These are phyloP conservation scores for Hemaris fuciformis DNA, from an alignment of 2,888 invertebrate genomes.

Conservation along the genomic window DNA sequence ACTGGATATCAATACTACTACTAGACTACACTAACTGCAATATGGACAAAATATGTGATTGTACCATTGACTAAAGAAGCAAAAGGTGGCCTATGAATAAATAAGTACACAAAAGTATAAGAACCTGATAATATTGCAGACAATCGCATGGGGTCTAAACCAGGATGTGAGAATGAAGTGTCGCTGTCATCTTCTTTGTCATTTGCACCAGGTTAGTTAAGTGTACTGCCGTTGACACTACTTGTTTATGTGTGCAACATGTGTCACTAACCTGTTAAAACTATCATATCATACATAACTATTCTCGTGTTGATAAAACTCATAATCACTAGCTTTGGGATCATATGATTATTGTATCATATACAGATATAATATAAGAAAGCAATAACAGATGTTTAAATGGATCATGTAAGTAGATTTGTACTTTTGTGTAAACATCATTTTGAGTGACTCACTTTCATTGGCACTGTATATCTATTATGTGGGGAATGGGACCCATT, in stretches of 20 bases:
- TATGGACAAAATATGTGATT: background rate
- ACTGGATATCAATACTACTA: no score
- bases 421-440: background rate
- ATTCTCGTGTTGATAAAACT: conserved; percentile 38
- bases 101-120: conserved; percentile 46
- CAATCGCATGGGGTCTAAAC: conserved; percentile 78
- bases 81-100: background rate
- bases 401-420: background rate
- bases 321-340: conserved; percentile 52
- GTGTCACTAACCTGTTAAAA: conserved; percentile 74
- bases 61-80: background rate
- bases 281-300: conserved; percentile 43
- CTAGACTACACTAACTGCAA: background rate
- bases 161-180: conserved; percentile 78
- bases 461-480: background rate
- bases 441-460: background rate
- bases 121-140: conserved; percentile 76
- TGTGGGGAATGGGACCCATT: background rate
- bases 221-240: conserved; percentile 73
- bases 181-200: conserved; percentile 79
- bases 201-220: conserved; percentile 80
- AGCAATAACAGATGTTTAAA: background rate
- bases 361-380: background rate
- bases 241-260: conserved; percentile 74
- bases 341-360: conserved; percentile 4